These are phyloP conservation scores for Limnodromus scolopaceus DNA, from an alignment of 2,797 vertebrate genomes.

Conservation along the genomic window DNA sequence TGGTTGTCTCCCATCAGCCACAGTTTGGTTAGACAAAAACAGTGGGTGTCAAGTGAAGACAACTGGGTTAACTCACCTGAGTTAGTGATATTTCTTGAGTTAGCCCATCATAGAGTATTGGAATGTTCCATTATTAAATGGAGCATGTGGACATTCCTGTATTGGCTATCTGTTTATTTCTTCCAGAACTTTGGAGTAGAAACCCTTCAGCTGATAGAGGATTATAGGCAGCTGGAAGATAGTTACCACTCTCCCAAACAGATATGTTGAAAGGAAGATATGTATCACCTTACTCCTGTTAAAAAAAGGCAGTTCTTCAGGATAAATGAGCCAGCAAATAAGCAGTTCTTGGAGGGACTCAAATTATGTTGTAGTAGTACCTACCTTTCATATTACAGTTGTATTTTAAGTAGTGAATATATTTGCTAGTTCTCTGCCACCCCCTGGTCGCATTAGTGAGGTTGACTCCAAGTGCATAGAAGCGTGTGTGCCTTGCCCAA, in stretches of 20 bases:
- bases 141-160: background rate
- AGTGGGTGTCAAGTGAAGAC: background rate
- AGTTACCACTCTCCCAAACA: background rate
- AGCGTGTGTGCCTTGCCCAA: accelerated
- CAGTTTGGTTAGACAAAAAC: background rate
- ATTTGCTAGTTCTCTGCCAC: background rate
- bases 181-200: background rate
- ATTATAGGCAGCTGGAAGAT: background rate
- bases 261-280: background rate
- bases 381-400: background rate
- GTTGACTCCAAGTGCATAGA: background rate
- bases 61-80: background rate
- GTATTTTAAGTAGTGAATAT: background rate
- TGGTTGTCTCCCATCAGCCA: background rate
- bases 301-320: background rate
- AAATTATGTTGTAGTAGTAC: background rate
- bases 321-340: background rate
- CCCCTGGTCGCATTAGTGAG: background rate
- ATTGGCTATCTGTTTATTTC: background rate
- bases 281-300: background rate
- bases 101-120: background rate
- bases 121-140: background rate
- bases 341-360: background rate
- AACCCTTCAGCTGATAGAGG: background rate
- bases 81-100: background rate